Base-by-base conservation (phyloP, 2,888 invertebrate genomes). In the Eueremaeus valkanovi region DNA sequence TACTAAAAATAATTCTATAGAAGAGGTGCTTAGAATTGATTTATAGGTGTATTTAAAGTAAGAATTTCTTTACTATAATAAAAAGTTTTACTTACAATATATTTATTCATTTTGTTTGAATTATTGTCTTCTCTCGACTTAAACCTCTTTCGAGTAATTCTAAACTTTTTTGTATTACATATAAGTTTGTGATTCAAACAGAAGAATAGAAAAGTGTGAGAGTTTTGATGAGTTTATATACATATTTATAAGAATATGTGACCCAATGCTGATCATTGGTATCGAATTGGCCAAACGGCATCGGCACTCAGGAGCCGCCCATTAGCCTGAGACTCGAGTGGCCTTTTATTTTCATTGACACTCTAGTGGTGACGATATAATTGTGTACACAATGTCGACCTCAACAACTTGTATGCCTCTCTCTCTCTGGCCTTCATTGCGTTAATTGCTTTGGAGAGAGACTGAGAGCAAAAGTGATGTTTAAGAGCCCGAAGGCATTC, bases 351-450 rank as follows among this genome's bases (percentile, higher is more conserved):
- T 58, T 58, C 63, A 36, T 40, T 36, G 36, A 36, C 33, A 66
- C 27, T 36, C 11, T 8, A 55, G 24, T n/a, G 36, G 16, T 18
- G 63, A 63, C 63, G 33, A 45, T 45, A 66, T 66, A 31, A 31
- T 36, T 66, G 66, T 36, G 31, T 36, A 66, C 66, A 40, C 66
- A 66, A 66, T 61, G 45, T 66, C 36, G 66, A 66, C 66, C 66
- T 40, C 61, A 61, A 61, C 29, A 61, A 51, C 31, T 31, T 6
- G n/a, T 51, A 18, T n/a, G 31, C 31, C 33, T 61, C 31, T 31
- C 24, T 21, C 13, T 51, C 21, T 11, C 18, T 61, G 33, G 33
- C 61, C 61, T 61, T 61, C 61, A 61, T 61, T 61, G 29, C 2
- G 16, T 33, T 61, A 61, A 61, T 24, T 27, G 24, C 55, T 55